These are phyloP conservation scores for Calidris pygmaea DNA, from an alignment of 2,113 vertebrate species.

Conservation along the genomic window DNA sequence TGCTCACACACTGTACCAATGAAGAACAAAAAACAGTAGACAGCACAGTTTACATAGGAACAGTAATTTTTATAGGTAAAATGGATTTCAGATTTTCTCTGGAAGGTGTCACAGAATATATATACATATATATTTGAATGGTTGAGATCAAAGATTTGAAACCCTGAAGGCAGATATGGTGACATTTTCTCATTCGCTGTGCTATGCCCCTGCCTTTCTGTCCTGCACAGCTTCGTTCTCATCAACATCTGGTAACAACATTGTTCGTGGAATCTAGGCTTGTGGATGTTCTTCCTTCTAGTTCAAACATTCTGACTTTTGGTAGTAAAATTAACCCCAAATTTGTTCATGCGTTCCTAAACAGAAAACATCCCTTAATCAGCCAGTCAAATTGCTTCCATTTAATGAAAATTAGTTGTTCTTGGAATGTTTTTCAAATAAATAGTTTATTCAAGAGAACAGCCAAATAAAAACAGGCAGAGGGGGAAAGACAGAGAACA, in stretches of 20 bases:
- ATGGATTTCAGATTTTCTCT: not conserved
- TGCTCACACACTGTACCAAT: not conserved
- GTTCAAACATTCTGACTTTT: slow-evolving; percentile 9
- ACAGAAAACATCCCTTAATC: slow-evolving; percentile 38
- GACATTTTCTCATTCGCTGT: not conserved
- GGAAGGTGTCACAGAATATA: not conserved
- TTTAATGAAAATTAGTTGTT: slow-evolving; percentile 37
- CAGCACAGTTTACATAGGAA: accelerated
- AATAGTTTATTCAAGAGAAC: not conserved
- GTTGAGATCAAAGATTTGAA: not conserved
- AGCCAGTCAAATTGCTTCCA: not conserved
- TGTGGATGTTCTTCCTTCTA: not conserved
- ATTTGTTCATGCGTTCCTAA: not conserved
- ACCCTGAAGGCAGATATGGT: not conserved
- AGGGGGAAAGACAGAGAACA: not conserved
- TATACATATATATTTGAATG: accelerated
- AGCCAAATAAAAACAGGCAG: not conserved
- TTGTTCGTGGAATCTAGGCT: slow-evolving; percentile 9
- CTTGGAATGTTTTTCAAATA: slow-evolving; percentile 21
- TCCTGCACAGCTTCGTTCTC: not conserved
- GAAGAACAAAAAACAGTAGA: not conserved
- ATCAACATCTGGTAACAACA: slow-evolving; percentile 44
- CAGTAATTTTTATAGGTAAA: not conserved
- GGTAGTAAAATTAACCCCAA: slow-evolving; percentile 38
- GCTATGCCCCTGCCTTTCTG: not conserved